Percentiles rank a stretch among this genome's conserved stretches.
These are phyloP conservation scores for Dolomedes plantarius DNA, from an alignment of 2,888 invertebrate genomes.

Conservation along the genomic window DNA sequence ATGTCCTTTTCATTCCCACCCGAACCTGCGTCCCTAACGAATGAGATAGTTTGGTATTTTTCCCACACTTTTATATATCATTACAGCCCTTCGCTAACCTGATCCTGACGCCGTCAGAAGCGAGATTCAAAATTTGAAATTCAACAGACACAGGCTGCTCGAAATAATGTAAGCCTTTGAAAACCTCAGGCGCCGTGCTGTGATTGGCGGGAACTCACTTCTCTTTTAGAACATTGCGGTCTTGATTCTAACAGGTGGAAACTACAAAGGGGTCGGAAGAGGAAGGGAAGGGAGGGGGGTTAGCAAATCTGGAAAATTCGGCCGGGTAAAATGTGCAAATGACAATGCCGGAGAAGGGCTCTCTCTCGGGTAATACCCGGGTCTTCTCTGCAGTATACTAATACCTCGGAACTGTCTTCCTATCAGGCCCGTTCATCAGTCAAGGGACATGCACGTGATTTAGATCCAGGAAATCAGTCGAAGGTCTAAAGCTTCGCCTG, in stretches of 20 bases:
- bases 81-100: background rate
- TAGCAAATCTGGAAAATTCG: slow-evolving; percentile 38
- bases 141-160: slow-evolving; percentile 43
- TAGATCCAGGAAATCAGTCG: slow-evolving; percentile 35
- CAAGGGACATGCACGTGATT: slow-evolving; percentile 60
- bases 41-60: background rate
- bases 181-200: slow-evolving; percentile 51
- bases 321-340: slow-evolving; percentile 68
- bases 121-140: slow-evolving; percentile 57
- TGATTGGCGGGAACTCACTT: slow-evolving; percentile 54
- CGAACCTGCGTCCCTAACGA: background rate
- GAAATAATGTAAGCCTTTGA: slow-evolving; percentile 65
- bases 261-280: background rate
- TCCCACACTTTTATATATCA: background rate
- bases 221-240: slow-evolving; percentile 50
- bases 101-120: background rate
- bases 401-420: slow-evolving; percentile 56
- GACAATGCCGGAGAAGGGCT: slow-evolving; percentile 25
- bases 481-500: background rate
- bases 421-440: slow-evolving; percentile 59
- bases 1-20: too few species aligned
- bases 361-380: slow-evolving; percentile 62
- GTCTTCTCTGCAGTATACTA: slow-evolving; percentile 64
- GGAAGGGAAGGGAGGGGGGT: background rate
- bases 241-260: slow-evolving; percentile 66